Conservation (phyloP, 2,797 vertebrate genomes). For the Microhierax caerulescens region DNA sequence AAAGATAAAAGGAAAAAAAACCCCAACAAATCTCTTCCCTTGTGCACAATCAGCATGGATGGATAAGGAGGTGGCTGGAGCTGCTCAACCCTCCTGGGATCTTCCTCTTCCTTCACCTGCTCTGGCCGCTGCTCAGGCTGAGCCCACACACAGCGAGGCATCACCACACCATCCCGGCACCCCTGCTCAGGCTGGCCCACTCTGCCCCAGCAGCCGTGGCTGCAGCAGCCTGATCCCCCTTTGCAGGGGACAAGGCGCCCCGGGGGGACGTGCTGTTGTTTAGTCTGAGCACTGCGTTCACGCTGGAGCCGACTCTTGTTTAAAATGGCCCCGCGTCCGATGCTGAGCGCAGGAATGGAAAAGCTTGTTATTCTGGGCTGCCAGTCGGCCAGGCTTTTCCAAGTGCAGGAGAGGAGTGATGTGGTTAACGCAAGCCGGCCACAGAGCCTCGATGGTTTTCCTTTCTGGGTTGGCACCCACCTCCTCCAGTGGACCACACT, state of each 20-base stretch:
- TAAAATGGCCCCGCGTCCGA: background rate
- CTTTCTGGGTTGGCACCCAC: background rate
- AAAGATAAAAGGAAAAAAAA: background rate
- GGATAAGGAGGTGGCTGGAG: background rate
- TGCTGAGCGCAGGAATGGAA: background rate
- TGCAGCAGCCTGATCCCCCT: background rate
- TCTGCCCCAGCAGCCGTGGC: background rate
- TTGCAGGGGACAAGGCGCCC: rapidly evolving
- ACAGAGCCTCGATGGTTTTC: slow-evolving; percentile 11
- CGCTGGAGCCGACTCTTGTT: slow-evolving; percentile 24
- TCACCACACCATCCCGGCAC: rapidly evolving
- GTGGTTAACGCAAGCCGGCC: background rate
- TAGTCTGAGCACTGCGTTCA: background rate
- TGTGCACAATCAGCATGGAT: rapidly evolving
- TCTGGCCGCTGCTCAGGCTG: background rate
- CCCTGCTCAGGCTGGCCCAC: rapidly evolving
- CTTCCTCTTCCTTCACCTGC: background rate
- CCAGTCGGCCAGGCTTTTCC: background rate
- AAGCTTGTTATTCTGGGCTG: slow-evolving; percentile 65
- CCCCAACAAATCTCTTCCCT: background rate
- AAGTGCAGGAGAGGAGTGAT: slow-evolving; percentile 7
- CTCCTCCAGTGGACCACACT: background rate
- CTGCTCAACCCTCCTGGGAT: background rate
- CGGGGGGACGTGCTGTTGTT: background rate
- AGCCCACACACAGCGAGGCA: background rate